Base-by-base conservation (phyloP, 1,140 invertebrate genomes). In the Notospermus geniculatus region DNA sequence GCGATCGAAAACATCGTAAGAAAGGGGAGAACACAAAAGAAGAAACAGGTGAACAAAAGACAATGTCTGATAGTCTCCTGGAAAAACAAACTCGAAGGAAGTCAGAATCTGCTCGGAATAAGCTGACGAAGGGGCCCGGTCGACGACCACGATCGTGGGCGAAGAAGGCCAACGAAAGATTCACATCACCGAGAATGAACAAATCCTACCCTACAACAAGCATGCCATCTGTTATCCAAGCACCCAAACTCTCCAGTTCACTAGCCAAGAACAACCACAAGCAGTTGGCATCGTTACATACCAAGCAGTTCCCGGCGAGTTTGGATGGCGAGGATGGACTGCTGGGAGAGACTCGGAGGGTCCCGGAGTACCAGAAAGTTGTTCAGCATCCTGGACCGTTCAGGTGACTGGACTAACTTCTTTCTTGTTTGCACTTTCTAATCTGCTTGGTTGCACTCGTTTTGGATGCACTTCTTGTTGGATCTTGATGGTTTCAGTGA, bases 321-420 rank as follows among this genome's bases (percentile, higher is more conserved):
- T 50, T 50, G 46, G 46, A n/a, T n/a, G n/a, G 9, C 5, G 19
- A 19, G n/a, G 19, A 50, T 19, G n/a, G n/a, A 4, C n/a, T 23
- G 46, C 9, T 19, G 25, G 46, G 25, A 5, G 46, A 50, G 46
- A n/a, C 19, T 4, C 4, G n/a, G 25, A 50, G n/a, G 9, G 9
- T 50, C 4, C 25, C 46, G 9, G 46, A 50, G n/a, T 27, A 50
- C 25, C 46, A 50, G 46, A 50, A 50, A 50, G 46, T 50, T 27
- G 25, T 50, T 4, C n/a, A 50, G 4, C 46, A 50, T n/a, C 46
- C 46, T 9, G 25, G n/a, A 27, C 46, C 46, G n/a, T 50, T 50
- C 46, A 50, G 46, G 46, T 50, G 46, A 50, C 15, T 36, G 32
- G 32, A 36, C 32, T 36, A 7, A 15, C n/a, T 36, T 36, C 32